Conservation (phyloP, 2,113 vertebrate species). For the Scortum barcoo region DNA sequence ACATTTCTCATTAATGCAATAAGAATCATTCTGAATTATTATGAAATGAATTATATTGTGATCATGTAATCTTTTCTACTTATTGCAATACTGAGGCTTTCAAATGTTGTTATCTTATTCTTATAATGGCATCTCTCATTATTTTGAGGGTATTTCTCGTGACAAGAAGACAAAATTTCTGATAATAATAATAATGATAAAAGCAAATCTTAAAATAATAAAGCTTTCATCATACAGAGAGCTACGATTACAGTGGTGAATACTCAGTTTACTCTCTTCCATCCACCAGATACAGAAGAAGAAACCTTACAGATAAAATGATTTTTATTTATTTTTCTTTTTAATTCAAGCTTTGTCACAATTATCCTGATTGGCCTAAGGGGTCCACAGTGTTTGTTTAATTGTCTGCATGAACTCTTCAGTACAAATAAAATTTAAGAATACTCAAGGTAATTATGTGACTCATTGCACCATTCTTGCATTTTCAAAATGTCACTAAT, state of each 20-base stretch:
- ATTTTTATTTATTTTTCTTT: too few species aligned
- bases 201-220: not conserved
- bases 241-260: not conserved
- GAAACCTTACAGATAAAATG: not conserved
- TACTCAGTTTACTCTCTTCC: not conserved
- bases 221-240: not conserved
- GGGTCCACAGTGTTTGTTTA: not conserved
- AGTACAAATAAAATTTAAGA: not conserved
- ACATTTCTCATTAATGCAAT: not conserved
- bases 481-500: not conserved
- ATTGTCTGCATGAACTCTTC: conserved; percentile 1
- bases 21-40: not conserved
- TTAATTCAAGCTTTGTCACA: not conserved
- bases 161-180: not conserved
- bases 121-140: not conserved
- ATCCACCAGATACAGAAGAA: not conserved
- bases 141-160: not conserved
- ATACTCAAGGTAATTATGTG: conserved; percentile 1
- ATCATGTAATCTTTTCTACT: conserved; percentile 5
- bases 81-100: not conserved
- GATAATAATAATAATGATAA: not conserved
- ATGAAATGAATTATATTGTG: not conserved
- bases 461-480: not conserved
- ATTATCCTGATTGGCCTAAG: not conserved
- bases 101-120: conserved; percentile 4